Base-by-base conservation (phyloP, 2,797 vertebrate species). In the Buceros bicornis region DNA sequence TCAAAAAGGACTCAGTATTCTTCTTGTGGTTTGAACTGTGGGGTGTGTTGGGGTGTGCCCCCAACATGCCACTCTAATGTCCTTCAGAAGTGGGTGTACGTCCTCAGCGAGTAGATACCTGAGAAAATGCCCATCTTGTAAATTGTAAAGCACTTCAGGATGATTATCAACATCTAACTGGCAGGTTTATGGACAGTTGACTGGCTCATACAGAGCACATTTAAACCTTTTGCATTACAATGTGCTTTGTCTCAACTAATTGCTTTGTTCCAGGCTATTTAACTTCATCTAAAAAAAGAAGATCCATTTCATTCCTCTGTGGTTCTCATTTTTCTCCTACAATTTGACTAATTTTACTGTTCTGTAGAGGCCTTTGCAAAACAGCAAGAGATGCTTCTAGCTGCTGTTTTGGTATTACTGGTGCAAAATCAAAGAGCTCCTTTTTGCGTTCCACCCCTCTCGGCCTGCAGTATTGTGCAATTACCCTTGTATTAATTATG, bases 1-100 rank as follows among this genome's bases (percentile, higher is more conserved):
- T 71, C 28, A 50, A 70, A 83, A 76, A 0, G 5, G 25, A 43
- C 18, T 43, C 51, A 58, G 20, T 25, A 28, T 35, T 78, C 18
- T 62, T 57, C 8, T 14, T 76, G 65, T 47, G 29, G 43, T 77
- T 69, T 87, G 50, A 87, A 42, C 43, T 17, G 16, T 12, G 15
- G 22, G 8, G 22, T 61, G 31, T 26, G 35, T 31, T 43, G 29
- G 6, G 53, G 5, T 48, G 10, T 47, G n/a, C 31, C 65, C 53
- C 25, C 35, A 72, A 11, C 14, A 3, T 1, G 0, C 18, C 0
- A 3, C 25, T 0, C 1, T 7, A 14, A 50, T 62, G 22, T 64
- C 33, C 42, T 65, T 67, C 45, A 64, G 31, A 58, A 60, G n/a
- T 22, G 13, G 4, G 8, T 73, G 13, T 33, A 33, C 16, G 16